Evolutionary conservation across 1,140 invertebrate species (phyloP).

Genomic region (Dendrolimus punctatus): DNA sequence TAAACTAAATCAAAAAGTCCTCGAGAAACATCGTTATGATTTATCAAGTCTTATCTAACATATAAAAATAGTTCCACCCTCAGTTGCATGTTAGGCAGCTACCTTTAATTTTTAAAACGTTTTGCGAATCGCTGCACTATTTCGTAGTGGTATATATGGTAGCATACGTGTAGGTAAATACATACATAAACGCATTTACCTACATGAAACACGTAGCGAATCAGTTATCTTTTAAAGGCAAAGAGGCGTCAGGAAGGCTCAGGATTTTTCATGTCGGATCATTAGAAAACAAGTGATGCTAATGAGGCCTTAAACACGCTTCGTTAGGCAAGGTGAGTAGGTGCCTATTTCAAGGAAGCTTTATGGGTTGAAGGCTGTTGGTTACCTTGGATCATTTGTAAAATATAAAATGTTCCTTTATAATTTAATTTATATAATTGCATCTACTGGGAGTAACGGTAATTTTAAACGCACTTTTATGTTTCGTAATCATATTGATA

Average conservation of each 20-base stretch:
- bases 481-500: too few species aligned
- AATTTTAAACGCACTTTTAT: too few species aligned
- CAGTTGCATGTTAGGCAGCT: too few species aligned
- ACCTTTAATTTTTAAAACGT: too few species aligned
- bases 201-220: neutral
- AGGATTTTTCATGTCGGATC: neutral
- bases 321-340: conserved; percentile 14
- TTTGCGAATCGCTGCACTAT: too few species aligned
- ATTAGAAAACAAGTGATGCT: conserved; percentile 15
- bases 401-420: neutral
- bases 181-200: too few species aligned
- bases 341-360: conserved; percentile 1
- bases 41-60: too few species aligned
- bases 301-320: conserved; percentile 19
- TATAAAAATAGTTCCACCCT: too few species aligned
- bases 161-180: too few species aligned
- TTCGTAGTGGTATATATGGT: too few species aligned
- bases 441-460: neutral
- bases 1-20: too few species aligned
- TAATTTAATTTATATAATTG: neutral
- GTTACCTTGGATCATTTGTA: conserved; percentile 1
- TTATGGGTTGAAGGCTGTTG: conserved; percentile 5
- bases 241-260: neutral
- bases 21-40: too few species aligned
- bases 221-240: neutral